Evolutionary conservation across 2,797 vertebrate species (phyloP), one percentile per base, ranked within the genome.

Genomic region (Sardinella longiceps): DNA sequence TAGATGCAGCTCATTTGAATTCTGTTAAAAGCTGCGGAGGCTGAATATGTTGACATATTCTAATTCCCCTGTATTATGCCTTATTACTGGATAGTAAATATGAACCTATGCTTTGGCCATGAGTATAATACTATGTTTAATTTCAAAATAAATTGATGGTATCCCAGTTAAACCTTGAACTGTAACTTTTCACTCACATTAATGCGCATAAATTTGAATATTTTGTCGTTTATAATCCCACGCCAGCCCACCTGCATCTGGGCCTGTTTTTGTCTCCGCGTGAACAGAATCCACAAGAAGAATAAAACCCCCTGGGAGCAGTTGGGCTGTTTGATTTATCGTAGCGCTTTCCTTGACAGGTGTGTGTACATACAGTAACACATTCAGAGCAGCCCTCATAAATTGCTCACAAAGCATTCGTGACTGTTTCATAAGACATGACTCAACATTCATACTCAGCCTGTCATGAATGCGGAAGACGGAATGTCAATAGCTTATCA

Each of bases 191-290:
- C 37, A n/a, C 70, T 43, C 37, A 6, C 6, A 77, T 43, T 39
- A 23, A 77, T 77, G 70, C 70, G 5, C 70, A 77, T 77, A 77
- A 77, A 77, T 77, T 37, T 77, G 18, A 37, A 77, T 77, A 43
- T 23, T 43, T 43, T 43, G 20, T n/a, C 1, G 33, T 23, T 18
- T 74, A 15, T 30, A 77, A 77, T 23, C 70, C 70, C 70, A 37
- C 37, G 18, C 37, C 70, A 3, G 0, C 70, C 70, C 7, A 20
- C 20, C 70, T 43, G 37, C 70, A 77, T 77, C 70, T 43, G 70
- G 70, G 18, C 1, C 18, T 77, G 33, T 43, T 33, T 70, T 37
- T 37, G 28, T 37, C 12, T 70, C 60, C 25, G 12, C 25, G 20
- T 37, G 33, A 33, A 23, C 43, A 77, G 5, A 39, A 77, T 6